Base-by-base conservation (phyloP, 2,113 vertebrate species). In the Manacus vitellinus region DNA sequence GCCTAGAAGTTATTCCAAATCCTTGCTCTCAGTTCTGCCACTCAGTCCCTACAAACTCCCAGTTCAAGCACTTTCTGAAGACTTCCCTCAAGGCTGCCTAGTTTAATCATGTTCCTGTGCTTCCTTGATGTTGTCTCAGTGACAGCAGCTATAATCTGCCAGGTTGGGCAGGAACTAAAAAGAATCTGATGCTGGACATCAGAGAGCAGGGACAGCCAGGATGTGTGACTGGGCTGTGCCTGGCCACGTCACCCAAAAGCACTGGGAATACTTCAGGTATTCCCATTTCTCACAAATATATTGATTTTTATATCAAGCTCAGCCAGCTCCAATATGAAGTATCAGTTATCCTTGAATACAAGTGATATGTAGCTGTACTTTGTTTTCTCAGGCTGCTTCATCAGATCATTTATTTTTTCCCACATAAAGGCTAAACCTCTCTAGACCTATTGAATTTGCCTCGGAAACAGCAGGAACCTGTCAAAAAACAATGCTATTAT, bases 101-200 rank as follows among this genome's bases (percentile, higher is more conserved):
- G 74, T 87, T 95, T 78, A 82, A 94, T 92, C 76, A 51, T 19
- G 18, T 43, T 88, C 58, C 8, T 25, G 58, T 87, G 68, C 80
- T 86, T 74, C 76, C 63, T 55, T 63, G 46, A 47, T 91, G 61
- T 8, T 82, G 47, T 68, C 91, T 86, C 72, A 67, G 80, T 78
- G 80, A 59, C 79, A 91, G 86, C 68, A 96, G 86, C 80, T 87
- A 41, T 87, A 86, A 78, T 55, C 76, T 91, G 61, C 66, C 65
- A 84, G 65, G 27, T 63, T 88, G 17, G 46, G 77, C 51, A 67
- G 14, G 54, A 85, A 44, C 43, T 35, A 59, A 51, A 80, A 37
- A 28, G 55, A 46, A 16, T 39, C 58, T 83, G 63, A 12, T 28
- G 39, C 54, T 84, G 95, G 87, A 51, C 46, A n/a, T 39, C 5